Base-by-base conservation (phyloP, 1,140 invertebrate species). In the Bombus breviceps region DNA sequence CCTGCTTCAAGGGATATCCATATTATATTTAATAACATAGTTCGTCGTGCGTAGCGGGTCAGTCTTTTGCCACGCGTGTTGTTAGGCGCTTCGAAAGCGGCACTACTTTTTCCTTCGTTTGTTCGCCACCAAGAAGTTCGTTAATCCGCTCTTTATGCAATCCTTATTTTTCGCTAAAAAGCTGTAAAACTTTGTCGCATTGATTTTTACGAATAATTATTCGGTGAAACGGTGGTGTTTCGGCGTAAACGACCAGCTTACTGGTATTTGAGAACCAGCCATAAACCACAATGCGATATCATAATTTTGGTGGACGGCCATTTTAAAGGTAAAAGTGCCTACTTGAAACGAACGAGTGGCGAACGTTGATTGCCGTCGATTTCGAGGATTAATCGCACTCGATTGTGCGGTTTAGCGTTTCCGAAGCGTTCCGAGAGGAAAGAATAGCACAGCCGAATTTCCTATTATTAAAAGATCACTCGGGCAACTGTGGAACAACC, bases 1-100 rank as follows among this genome's bases (percentile, higher is more conserved):
- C 76, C 83, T 85, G 76, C 82, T 8, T 62, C 32, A 0, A 47
- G 43, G 13, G 32, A 9, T 66, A 39, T n/a, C 62, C 75, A 77
- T 41, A 32, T 43, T 41, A 32, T 66, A 78, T 78, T 66, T 66
- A 66, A 59, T 62, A 66, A 43, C 43, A 62, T 66, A 78, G 39
- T 64, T 34, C 0, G 25, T 10, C 32, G 12, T 0, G 22, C 15
- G 18, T 9, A 28, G 15, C 3, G 8, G 39, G 18, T 28, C 32
- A 2, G 34, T 34, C 13, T 37, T 10, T 28, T 12, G 32, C 34
- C 3, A 34, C 10, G 34, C 15, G 41, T 28, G 32, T 39, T 53
- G 34, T 75, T 15, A 39, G 18, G 13, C 34, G 74, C 6, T 13
- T 37, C 4, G 6, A 4, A 32, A 34, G 8, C 28, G 25, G 4